These are phyloP conservation scores for Chauna torquata DNA, from an alignment of 2,113 vertebrate species.

Conservation along the genomic window DNA sequence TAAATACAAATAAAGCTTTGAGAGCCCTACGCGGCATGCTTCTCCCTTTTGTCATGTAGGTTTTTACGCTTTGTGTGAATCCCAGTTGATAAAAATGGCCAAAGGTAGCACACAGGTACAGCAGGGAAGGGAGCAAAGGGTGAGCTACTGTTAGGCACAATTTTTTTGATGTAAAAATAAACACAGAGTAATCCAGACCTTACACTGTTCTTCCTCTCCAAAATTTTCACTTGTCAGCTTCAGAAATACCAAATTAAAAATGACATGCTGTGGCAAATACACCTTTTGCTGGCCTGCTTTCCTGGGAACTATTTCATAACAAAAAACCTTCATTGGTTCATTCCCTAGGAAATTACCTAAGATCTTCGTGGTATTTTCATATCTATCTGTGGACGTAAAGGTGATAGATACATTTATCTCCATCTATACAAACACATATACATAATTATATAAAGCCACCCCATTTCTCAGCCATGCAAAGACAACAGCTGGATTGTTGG, in stretches of 20 bases:
- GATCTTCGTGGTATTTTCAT: neutral
- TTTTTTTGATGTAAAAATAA: accelerated
- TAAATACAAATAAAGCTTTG: accelerated
- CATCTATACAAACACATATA: accelerated
- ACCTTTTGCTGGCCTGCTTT: neutral
- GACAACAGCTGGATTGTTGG: neutral
- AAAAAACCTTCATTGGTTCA: neutral
- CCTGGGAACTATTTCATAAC: neutral
- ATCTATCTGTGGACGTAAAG: neutral
- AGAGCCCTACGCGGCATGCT: neutral
- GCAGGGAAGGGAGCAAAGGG: neutral
- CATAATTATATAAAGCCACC: neutral
- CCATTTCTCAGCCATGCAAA: neutral
- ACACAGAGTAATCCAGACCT: neutral
- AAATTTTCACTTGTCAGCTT: neutral
- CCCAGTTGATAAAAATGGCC: neutral
- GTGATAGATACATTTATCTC: neutral
- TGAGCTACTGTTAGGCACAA: neutral
- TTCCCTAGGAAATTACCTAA: neutral
- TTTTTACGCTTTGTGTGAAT: neutral
- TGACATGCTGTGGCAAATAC: accelerated
- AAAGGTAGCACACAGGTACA: neutral
- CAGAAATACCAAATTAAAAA: neutral
- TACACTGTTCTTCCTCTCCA: neutral
- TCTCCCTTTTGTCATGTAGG: too few species aligned